phyloP scores from a whole-genome alignment of 2,888 invertebrate species.

The Ditylenchus weischeri region DNA sequence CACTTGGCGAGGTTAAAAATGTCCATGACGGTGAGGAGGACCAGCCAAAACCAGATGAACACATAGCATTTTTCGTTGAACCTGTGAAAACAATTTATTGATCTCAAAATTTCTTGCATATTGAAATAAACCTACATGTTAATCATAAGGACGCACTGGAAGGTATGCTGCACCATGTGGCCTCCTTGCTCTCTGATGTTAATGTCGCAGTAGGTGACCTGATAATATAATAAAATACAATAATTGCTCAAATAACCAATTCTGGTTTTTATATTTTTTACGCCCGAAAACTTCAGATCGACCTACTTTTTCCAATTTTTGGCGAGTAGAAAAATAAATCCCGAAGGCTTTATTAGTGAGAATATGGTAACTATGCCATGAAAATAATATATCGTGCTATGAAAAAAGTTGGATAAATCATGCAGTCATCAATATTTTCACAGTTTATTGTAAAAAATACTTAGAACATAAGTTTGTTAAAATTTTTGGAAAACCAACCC shows the following conservation, averaged over 20 bases:
- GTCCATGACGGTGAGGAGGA: conserved; percentile 41
- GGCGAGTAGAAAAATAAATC: no score
- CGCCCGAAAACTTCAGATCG: no score
- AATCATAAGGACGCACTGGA: conserved; percentile 58
- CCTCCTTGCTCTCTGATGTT: conserved; percentile 46
- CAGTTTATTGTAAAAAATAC: no score
- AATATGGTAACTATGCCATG: no score
- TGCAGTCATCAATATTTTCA: no score
- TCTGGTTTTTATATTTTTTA: conserved; percentile 8
- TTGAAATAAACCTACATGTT: conserved; percentile 26
- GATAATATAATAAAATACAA: not conserved
- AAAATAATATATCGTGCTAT: no score
- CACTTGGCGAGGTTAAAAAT: conserved; percentile 43
- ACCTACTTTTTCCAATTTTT: no score
- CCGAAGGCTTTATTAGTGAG: no score
- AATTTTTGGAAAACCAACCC: conserved; percentile 20
- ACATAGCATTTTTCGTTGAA: conserved; percentile 59
- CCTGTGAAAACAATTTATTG: conserved; percentile 41
- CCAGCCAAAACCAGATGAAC: conserved; percentile 58
- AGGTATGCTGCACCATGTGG: conserved; percentile 46
- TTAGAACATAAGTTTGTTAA: not conserved
- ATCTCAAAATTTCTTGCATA: not conserved
- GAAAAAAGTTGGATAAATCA: no score
- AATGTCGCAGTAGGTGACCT: conserved; percentile 56
- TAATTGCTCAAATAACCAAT: not conserved